Evolutionary conservation across 2,113 vertebrate species (phyloP).

Genomic region (Eulemur rufifrons): DNA sequence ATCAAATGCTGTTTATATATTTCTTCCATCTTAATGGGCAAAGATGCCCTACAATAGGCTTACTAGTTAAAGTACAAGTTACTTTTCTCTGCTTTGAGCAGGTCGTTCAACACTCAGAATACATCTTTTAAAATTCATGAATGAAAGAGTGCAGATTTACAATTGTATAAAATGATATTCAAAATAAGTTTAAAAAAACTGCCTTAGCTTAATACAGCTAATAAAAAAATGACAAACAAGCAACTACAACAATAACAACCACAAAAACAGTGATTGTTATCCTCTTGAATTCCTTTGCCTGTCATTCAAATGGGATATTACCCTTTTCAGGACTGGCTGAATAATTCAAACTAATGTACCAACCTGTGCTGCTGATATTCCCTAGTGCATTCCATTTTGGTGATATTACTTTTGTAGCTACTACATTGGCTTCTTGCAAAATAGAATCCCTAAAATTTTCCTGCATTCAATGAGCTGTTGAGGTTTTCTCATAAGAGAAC

Average conservation of each 20-base stretch:
- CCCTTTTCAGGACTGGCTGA: conserved; percentile 41
- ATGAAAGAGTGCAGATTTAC: conserved; percentile 21
- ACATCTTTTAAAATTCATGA: conserved; percentile 46
- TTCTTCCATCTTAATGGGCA: conserved; percentile 39
- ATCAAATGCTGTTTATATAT: conserved; percentile 52
- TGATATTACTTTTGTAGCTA: conserved; percentile 37
- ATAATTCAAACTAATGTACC: conserved; percentile 51
- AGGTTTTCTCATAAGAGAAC: conserved; percentile 57
- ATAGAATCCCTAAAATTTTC: conserved; percentile 44
- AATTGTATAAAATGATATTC: conserved; percentile 29
- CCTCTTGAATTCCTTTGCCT: conserved; percentile 55
- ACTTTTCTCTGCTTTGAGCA: conserved; percentile 32
- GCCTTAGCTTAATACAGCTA: conserved; percentile 15
- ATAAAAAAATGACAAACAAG: conserved; percentile 40
- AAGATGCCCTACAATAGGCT: conserved; percentile 8
- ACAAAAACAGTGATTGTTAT: background rate
- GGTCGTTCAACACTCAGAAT: background rate
- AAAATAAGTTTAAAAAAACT: conserved; percentile 44
- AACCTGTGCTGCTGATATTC: background rate
- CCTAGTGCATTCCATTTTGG: conserved; percentile 53
- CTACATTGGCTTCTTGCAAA: conserved; percentile 43
- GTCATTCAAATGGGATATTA: conserved; percentile 3
- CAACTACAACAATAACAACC: background rate
- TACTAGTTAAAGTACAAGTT: conserved; percentile 46
- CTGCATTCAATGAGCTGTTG: conserved; percentile 49